Evolutionary conservation across 2,113 vertebrate genomes (phyloP).

Genomic region (Hypocryptadius cinnamomeus): DNA sequence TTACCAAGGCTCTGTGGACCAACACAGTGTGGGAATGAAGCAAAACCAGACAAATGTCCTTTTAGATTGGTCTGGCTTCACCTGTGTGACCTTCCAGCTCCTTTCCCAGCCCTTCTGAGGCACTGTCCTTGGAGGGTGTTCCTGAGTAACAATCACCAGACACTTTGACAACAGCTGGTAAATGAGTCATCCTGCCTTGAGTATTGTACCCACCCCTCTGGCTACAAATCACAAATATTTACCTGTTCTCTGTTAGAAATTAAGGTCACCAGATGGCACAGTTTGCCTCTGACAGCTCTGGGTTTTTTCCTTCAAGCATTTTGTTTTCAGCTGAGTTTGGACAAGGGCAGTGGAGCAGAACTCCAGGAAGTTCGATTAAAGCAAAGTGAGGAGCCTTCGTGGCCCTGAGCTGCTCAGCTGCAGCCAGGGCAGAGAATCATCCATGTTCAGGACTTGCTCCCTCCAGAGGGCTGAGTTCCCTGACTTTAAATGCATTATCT

Average conservation of each 20-base stretch:
- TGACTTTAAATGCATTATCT: neutral
- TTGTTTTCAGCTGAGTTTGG: neutral
- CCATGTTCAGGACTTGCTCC: neutral
- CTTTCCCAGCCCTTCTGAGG: neutral
- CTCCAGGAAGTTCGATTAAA: neutral
- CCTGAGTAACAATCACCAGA: neutral
- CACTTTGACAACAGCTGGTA: neutral
- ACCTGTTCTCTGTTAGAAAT: constrained; percentile 33
- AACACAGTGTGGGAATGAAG: neutral
- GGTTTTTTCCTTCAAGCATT: neutral
- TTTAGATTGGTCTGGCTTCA: neutral
- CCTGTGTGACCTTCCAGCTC: neutral
- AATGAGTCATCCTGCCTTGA: neutral
- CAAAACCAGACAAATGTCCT: neutral
- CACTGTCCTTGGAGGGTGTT: neutral
- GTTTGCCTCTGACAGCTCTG: neutral
- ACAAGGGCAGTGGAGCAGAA: neutral
- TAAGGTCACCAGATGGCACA: constrained; percentile 69
- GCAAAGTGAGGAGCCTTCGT: neutral
- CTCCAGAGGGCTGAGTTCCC: neutral
- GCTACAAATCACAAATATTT: neutral
- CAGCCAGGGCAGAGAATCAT: neutral
- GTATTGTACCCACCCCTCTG: neutral
- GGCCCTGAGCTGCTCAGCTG: neutral
- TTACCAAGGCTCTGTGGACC: neutral